Conservation (phyloP, 2,797 vertebrate species). For the Pangasius krempfi region DNA sequence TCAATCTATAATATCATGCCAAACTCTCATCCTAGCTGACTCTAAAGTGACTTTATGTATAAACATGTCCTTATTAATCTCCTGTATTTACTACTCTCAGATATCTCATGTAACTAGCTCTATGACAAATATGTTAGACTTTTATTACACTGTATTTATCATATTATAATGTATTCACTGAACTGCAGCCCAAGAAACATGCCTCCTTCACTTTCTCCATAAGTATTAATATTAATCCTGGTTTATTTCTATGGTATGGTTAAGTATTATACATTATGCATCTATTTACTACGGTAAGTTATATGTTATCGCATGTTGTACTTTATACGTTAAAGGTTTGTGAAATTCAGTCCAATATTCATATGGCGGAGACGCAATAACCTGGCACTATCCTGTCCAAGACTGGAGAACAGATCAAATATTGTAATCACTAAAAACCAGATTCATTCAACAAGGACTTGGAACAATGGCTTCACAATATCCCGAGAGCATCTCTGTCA, state of each 20-base stretch:
- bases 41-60: background rate
- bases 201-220: background rate
- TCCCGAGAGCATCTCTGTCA: slow-evolving; percentile 29
- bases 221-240: background rate
- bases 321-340: background rate
- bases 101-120: background rate
- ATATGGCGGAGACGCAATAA: background rate
- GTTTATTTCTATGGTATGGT: background rate
- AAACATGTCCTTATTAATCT: background rate
- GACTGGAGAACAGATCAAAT: background rate
- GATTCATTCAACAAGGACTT: background rate
- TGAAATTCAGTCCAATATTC: background rate
- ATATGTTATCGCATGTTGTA: background rate
- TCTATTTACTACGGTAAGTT: background rate
- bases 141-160: background rate
- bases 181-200: too few relatives aligned
- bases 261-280: background rate
- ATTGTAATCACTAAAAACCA: background rate
- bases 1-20: background rate
- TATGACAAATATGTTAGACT: background rate
- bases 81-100: background rate
- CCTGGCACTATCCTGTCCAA: background rate
- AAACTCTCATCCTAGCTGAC: background rate
- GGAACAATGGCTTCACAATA: slow-evolving; percentile 11
- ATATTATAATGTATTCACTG: background rate